phyloP scores from a whole-genome alignment of 2,113 vertebrate genomes.

The Xenopus laevis region DNA sequence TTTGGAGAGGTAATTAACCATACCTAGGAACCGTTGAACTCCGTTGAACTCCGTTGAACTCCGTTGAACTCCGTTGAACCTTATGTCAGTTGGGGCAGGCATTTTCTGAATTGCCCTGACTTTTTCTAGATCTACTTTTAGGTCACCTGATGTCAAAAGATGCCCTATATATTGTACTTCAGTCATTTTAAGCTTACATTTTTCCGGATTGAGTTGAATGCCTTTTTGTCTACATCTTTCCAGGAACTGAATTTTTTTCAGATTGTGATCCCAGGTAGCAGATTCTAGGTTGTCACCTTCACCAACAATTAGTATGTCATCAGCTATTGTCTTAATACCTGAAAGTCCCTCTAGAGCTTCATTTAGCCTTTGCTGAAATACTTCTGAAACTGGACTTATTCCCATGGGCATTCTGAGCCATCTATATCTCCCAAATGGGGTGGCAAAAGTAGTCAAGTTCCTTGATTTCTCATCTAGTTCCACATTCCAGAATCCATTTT shows the following conservation, averaged over 20 bases:
- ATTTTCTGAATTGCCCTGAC: constrained; percentile 7
- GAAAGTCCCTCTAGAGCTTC: no score
- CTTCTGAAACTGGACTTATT: no score
- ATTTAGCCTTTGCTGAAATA: no score
- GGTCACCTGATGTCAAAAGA: no score
- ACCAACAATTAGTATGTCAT: background rate
- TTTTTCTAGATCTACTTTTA: no score
- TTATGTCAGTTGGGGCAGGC: background rate
- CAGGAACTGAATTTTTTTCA: background rate
- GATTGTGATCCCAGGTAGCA: background rate
- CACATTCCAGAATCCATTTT: background rate
- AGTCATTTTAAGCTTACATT: background rate
- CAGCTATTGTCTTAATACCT: no score
- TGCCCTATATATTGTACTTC: background rate
- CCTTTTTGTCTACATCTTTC: background rate
- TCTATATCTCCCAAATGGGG: no score
- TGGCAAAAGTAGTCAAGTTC: background rate
- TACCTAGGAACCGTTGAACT: background rate
- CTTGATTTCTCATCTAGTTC: background rate
- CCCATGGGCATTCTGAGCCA: no score
- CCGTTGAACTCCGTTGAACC: background rate
- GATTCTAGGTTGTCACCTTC: background rate
- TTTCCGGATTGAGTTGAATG: background rate
- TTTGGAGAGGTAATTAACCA: constrained; percentile 14
- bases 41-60: background rate